These are phyloP conservation scores for Spodoptera picta DNA, from an alignment of 2,888 invertebrate species.

Conservation along the genomic window DNA sequence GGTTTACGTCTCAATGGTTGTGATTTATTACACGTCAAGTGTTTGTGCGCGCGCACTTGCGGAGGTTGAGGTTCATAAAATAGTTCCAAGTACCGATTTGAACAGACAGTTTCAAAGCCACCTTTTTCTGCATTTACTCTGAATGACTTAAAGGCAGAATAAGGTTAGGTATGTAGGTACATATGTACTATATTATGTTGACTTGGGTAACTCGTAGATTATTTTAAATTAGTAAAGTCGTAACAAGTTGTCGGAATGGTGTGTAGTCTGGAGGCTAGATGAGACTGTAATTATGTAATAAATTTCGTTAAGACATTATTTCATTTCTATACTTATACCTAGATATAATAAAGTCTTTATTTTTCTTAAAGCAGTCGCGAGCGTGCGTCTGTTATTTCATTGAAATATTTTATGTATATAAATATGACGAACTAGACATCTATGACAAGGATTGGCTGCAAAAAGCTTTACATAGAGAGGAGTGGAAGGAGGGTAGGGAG, in stretches of 20 bases:
- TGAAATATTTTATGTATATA: too few relatives aligned
- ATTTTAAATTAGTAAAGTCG: constrained; percentile 11
- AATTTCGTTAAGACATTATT: neutral
- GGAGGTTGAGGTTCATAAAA: constrained; percentile 59
- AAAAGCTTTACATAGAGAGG: too few relatives aligned
- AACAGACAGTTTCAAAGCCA: constrained; percentile 49
- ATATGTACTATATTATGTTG: neutral
- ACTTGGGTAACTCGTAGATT: constrained; percentile 5
- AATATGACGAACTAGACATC: too few relatives aligned
- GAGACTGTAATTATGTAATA: neutral
- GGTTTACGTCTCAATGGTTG: constrained; percentile 57
- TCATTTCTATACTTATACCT: neutral
- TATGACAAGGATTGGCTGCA: too few relatives aligned
- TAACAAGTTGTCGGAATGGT: constrained; percentile 9
- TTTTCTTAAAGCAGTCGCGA: too few relatives aligned
- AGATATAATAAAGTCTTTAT: too few relatives aligned
- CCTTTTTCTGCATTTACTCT: constrained; percentile 33
- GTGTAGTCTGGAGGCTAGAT: constrained; percentile 8
- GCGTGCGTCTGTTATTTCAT: too few relatives aligned
- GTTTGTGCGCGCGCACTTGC: constrained; percentile 42
- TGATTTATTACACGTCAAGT: constrained; percentile 67
- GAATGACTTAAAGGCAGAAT: constrained; percentile 13
- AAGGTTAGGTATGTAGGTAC: constrained; percentile 6
- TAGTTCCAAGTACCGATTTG: constrained; percentile 52
- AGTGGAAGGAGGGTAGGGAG: too few relatives aligned